Base-by-base conservation (phyloP, 2,797 vertebrate species). In the Myotis planiceps region DNA sequence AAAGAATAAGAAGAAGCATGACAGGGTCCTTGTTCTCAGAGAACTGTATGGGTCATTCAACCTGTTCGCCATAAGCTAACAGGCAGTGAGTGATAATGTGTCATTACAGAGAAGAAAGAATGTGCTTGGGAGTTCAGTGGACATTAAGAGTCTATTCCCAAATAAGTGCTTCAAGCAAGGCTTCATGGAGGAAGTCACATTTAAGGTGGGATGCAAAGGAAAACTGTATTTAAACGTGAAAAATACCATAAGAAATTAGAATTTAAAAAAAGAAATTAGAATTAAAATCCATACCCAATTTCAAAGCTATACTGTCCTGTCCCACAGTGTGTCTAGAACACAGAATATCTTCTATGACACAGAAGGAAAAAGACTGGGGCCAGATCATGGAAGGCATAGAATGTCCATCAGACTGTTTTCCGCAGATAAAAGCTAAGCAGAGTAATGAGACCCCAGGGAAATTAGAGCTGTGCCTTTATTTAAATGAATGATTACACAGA, bases 381-480 rank as follows among this genome's bases (percentile, higher is more conserved):
- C 47, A 75, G 51, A 39, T 58, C 55, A 72, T 3, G 21, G 72
- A 81, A 88, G 34, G 42, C 12, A 27, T 21, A 71, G 16, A 69
- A 68, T 34, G 84, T 10, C 45, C 71, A 19, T 23, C 71, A 10
- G 58, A 60, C 58, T 29, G 7, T 68, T 51, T 47, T 66, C 21
- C 34, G 42, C 53, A 72, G 65, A 83, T 15, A 84, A 80, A 95
- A 76, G 75, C 55, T 74, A 71, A n/a, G 51, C n/a, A 75, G 60
- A 82, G 49, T 32, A 49, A 19, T 53, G 29, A 71, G 37, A 58
- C 7, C 45, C 37, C 51, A 66, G 19, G 75, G 45, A 47, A 27
- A 76, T 47, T 68, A 88, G 66, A 93, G 42, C 15, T 19, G 71
- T 84, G 66, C 58, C 88, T 88, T 80, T 51, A n/a, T 84, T 84